Conservation (phyloP, 2,113 vertebrate genomes). For the Thunnus maccoyii region DNA sequence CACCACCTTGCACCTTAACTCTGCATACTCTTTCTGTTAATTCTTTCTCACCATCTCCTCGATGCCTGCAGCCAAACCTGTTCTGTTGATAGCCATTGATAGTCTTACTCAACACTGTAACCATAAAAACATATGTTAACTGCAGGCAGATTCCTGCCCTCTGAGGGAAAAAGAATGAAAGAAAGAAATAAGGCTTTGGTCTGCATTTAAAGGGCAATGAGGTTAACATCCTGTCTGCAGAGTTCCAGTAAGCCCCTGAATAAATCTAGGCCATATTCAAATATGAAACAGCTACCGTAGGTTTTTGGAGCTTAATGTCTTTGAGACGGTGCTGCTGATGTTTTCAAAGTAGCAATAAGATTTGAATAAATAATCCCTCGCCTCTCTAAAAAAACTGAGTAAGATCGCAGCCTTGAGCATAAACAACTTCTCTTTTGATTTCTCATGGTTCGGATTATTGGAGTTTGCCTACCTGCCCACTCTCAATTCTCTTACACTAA, state of each 20-base stretch:
- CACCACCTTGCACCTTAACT: background rate
- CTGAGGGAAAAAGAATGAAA: slow-evolving; percentile 20
- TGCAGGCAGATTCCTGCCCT: slow-evolving; percentile 25
- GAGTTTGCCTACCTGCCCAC: slow-evolving; percentile 53
- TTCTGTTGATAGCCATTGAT: slow-evolving; percentile 30
- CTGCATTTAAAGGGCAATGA: slow-evolving; percentile 38
- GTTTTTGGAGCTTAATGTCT: slow-evolving; percentile 67
- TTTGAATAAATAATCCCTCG: slow-evolving; percentile 75
- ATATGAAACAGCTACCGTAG: slow-evolving; percentile 60
- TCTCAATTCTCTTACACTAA: slow-evolving; percentile 33
- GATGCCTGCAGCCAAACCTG: slow-evolving; percentile 32
- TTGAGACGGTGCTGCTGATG: slow-evolving; percentile 65
- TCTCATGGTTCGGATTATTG: slow-evolving; percentile 39
- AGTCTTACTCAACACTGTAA: slow-evolving; percentile 34
- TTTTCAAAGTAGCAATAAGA: slow-evolving; percentile 72
- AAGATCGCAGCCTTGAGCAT: slow-evolving; percentile 68
- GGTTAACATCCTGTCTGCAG: slow-evolving; percentile 59
- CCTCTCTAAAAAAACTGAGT: slow-evolving; percentile 43
- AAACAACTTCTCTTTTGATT: slow-evolving; percentile 72
- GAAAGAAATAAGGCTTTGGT: slow-evolving; percentile 45
- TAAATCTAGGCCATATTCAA: slow-evolving; percentile 66
- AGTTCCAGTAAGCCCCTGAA: slow-evolving; percentile 41
- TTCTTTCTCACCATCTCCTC: background rate
- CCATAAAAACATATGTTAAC: slow-evolving; percentile 10
- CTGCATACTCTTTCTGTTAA: slow-evolving; percentile 6